Evolutionary conservation across 2,113 vertebrate species (phyloP).

Genomic region (Gorsachius goisagi): DNA sequence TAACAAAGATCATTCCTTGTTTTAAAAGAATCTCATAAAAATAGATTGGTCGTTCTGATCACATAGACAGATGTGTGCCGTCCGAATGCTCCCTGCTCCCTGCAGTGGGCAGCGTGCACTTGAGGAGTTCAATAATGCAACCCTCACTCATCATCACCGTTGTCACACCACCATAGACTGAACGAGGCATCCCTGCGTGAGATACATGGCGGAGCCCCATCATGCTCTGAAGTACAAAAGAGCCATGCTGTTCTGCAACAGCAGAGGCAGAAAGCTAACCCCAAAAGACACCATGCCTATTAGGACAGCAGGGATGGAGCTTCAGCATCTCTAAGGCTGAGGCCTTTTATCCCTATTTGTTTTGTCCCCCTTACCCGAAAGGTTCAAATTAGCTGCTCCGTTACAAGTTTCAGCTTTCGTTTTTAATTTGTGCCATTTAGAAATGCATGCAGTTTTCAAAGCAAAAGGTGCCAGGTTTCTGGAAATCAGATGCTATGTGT

Average conservation of each 20-base stretch:
- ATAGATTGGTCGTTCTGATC: slow-evolving; percentile 8
- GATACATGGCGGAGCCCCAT: rapidly evolving
- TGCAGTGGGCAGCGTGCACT: neutral
- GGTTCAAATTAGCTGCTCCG: neutral
- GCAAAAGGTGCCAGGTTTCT: neutral
- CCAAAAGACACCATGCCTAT: rapidly evolving
- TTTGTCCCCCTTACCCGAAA: neutral
- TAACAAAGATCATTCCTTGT: slow-evolving; percentile 34
- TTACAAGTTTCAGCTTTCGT: neutral
- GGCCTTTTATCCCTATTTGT: neutral
- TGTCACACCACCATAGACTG: neutral
- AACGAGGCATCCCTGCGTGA: rapidly evolving
- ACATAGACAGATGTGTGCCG: slow-evolving; percentile 10
- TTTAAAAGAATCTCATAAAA: slow-evolving; percentile 46
- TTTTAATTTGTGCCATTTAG: neutral
- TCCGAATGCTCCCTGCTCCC: neutral
- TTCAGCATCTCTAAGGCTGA: neutral
- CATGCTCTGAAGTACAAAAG: neutral
- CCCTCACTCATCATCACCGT: neutral
- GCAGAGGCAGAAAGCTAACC: neutral
- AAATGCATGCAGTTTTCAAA: neutral
- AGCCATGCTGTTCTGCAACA: neutral
- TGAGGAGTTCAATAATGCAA: neutral
- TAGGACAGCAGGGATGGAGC: neutral
- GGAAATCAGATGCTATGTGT: neutral